Conservation (phyloP, 2,888 invertebrate genomes). For the Tachina fera region DNA sequence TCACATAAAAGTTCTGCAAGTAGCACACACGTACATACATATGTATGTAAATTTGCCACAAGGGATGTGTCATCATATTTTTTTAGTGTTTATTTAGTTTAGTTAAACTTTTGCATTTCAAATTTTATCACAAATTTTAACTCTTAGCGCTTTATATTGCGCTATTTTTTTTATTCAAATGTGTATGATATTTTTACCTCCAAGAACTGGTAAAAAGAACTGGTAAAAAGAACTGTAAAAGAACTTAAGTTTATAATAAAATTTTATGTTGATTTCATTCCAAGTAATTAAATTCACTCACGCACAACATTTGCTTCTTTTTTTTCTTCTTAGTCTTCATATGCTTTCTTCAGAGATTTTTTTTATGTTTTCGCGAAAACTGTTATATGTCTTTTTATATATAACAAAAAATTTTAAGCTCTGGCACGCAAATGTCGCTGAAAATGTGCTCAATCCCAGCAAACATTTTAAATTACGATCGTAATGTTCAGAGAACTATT, state of each 20-base stretch:
- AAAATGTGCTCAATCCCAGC: neutral
- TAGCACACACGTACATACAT: too few species aligned
- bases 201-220: neutral
- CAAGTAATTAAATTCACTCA: slow-evolving; percentile 41
- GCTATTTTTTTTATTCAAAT: neutral
- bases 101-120: neutral
- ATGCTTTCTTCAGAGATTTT: too few species aligned
- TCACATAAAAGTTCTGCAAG: too few species aligned
- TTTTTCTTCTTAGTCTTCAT: too few species aligned
- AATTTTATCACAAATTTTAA: neutral
- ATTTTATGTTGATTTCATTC: slow-evolving; percentile 23
- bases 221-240: neutral
- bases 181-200: neutral
- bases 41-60: too few species aligned
- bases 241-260: slow-evolving; percentile 4
- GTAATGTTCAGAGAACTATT: too few species aligned
- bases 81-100: too few species aligned
- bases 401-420: neutral
- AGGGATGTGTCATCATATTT: too few species aligned
- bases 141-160: neutral
- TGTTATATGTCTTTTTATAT: neutral
- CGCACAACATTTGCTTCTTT: neutral
- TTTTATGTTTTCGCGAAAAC: too few species aligned
- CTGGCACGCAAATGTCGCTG: neutral
- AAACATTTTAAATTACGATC: neutral